These are phyloP conservation scores for Oryzaephilus surinamensis DNA, from an alignment of 1,140 invertebrate species.

Conservation along the genomic window DNA sequence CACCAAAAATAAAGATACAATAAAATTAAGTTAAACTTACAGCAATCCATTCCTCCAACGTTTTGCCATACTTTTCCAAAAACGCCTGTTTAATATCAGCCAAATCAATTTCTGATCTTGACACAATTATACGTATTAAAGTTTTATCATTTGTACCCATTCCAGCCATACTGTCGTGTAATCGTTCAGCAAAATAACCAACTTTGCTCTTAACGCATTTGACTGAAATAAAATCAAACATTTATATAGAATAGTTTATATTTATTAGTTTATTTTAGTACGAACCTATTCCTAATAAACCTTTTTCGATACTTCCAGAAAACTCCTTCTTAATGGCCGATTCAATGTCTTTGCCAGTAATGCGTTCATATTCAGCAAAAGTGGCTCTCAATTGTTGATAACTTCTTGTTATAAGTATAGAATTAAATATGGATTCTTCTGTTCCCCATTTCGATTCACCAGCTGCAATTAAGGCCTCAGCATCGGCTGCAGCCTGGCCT, in stretches of 20 bases:
- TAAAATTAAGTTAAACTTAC: constrained; percentile 54
- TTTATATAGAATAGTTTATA: not conserved
- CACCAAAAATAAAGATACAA: too few relatives aligned
- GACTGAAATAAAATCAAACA: constrained; percentile 41
- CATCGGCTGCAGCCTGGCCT: constrained; percentile 55
- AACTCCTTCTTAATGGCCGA: constrained; percentile 81
- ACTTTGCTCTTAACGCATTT: constrained; percentile 86
- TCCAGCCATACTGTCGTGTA: constrained; percentile 83
- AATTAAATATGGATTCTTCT: constrained; percentile 77
- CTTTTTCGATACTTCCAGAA: constrained; percentile 73
- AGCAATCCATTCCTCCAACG: constrained; percentile 69
- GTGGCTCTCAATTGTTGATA: constrained; percentile 73
- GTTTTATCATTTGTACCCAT: constrained; percentile 82
- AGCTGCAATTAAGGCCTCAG: constrained; percentile 56
- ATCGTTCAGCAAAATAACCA: constrained; percentile 83
- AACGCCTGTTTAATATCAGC: constrained; percentile 85
- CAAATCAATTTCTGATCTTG: constrained; percentile 85
- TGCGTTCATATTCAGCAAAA: constrained; percentile 66
- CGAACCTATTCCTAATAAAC: constrained; percentile 76
- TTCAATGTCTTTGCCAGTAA: constrained; percentile 71
- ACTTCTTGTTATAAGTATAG: constrained; percentile 67
- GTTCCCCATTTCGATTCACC: constrained; percentile 77
- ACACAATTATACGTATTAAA: constrained; percentile 80
- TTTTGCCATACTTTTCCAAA: constrained; percentile 72
- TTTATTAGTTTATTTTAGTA: too few relatives aligned